Conservation (phyloP, 2,113 vertebrate genomes). For the Albula glossodonta region DNA sequence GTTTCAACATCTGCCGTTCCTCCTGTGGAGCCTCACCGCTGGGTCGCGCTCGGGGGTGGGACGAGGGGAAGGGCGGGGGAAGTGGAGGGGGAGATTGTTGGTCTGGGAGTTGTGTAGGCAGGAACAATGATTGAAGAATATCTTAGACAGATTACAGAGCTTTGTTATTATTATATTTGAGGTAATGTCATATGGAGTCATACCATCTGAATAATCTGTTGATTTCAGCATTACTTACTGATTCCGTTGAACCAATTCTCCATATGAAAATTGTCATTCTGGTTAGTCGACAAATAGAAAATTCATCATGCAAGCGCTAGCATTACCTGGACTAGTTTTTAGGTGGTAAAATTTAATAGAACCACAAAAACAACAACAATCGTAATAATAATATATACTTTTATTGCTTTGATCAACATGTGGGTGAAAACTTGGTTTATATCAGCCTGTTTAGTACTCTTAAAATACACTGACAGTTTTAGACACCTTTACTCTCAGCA, state of each 20-base stretch:
- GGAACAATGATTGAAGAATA: neutral
- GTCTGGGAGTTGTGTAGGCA: neutral
- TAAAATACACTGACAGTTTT: neutral
- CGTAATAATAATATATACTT: neutral
- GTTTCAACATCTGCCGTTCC: constrained; percentile 14
- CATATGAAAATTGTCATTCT: too few relatives aligned
- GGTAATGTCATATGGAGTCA: neutral
- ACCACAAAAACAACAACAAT: too few relatives aligned
- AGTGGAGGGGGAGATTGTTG: neutral
- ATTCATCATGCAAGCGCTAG: too few relatives aligned
- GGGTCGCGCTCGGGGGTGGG: neutral
- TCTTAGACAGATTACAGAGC: neutral
- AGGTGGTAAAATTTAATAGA: too few relatives aligned
- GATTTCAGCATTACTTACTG: neutral
- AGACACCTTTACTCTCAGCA: neutral
- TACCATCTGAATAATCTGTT: neutral
- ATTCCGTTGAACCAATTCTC: too few relatives aligned
- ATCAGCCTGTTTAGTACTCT: neutral
- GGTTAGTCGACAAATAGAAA: too few relatives aligned
- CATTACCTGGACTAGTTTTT: too few relatives aligned
- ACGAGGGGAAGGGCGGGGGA: neutral
- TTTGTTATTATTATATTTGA: neutral
- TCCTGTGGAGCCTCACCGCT: neutral
- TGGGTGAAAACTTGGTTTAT: neutral
- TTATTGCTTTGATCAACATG: neutral